Base-by-base conservation (phyloP, 2,888 invertebrate genomes). In the Drosophila eohydei region DNA sequence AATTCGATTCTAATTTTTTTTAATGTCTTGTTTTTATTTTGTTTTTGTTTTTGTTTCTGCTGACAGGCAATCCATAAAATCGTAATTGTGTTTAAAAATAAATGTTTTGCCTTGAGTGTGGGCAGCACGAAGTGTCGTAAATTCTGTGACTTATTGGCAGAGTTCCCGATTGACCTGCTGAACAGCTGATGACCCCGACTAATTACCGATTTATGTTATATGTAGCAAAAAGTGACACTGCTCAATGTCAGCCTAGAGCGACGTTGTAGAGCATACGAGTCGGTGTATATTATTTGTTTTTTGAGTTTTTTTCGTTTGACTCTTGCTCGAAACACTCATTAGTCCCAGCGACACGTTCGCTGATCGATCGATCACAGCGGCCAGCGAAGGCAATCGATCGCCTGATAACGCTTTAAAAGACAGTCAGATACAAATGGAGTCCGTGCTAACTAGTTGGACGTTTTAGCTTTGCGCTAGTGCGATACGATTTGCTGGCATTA, bases 371-470 rank as follows among this genome's bases (percentile, higher is more conserved):
- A 79, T 83, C 67, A 77, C 67, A 50, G 44, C 63, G 58, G 58
- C 60, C 66, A 30, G 68, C 76, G 73, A 83, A 80, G 86, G 82
- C 86, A 80, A 86, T 79, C 82, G 86, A 85, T 85, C 83, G 82
- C 67, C 82, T 71, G 84, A 85, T 85, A 86, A 85, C 79, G 66
- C 74, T 61, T 61, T 63, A 8, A 76, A 78, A 84, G 81, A 83
- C 84, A 73, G 58, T 59, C 61, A 56, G 73, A 69, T 69, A 76
- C 66, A 56, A 71, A 46, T 43, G 57, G 46, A 41, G 43, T 44
- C 34, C 48, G 58, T 51, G 51, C 57, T 71, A 73, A 61, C 63
- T 76, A 78, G 34, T 46, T 55, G 58, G 43, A 40, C 44, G 46
- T 26, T 66, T 52, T 52, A 63, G 50, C 38, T 38, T n/a, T 12